Conservation (phyloP, 2,113 vertebrate genomes). For the Psephotus haematonotus region DNA sequence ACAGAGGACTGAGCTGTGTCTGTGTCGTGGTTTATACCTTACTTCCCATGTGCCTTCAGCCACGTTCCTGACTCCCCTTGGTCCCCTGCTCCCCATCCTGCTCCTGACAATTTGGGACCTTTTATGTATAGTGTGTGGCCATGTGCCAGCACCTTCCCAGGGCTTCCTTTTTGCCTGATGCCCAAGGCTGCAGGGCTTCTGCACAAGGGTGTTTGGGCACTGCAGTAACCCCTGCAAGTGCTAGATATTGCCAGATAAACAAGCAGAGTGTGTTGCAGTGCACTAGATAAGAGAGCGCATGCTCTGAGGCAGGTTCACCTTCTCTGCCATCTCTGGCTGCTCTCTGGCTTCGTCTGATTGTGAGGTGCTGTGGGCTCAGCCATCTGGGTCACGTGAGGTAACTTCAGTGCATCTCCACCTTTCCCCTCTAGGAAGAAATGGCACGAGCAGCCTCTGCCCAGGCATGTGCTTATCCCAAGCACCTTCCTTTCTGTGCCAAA, state of each 20-base stretch:
- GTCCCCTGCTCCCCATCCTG: not conserved
- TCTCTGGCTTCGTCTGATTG: not conserved
- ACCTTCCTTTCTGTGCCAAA: not conserved
- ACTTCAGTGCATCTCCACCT: not conserved
- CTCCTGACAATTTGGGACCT: not conserved
- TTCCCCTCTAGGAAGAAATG: not conserved
- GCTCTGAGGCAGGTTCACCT: not conserved
- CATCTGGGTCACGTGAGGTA: constrained; percentile 12
- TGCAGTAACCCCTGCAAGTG: not conserved
- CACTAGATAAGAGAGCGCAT: not conserved
- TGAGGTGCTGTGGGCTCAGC: not conserved
- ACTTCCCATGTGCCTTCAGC: not conserved
- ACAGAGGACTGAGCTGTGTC: not conserved
- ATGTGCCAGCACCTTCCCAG: not conserved
- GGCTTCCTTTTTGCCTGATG: not conserved
- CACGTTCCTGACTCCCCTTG: not conserved
- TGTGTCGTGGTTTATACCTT: not conserved
- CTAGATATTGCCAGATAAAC: not conserved
- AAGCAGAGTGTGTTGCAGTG: not conserved
- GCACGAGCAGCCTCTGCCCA: not conserved
- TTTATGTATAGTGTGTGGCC: not conserved
- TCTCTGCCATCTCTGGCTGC: not conserved
- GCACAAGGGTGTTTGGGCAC: fast-evolving
- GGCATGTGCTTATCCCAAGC: not conserved
- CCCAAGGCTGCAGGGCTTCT: not conserved